phyloP scores from a whole-genome alignment of 2,888 invertebrate genomes.

The Vannuccia rotundouncinata region DNA sequence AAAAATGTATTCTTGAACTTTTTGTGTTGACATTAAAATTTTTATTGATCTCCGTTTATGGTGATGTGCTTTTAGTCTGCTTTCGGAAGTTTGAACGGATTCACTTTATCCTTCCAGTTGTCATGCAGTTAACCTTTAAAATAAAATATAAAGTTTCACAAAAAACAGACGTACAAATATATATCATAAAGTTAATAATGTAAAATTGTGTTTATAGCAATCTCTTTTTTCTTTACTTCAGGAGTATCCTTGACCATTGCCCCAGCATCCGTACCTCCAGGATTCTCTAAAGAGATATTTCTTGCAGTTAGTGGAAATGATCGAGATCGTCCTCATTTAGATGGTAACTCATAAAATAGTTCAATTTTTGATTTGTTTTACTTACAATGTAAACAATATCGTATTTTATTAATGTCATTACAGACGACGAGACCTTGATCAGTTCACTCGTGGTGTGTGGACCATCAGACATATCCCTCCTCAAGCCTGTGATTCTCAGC shows the following conservation, averaged over 20 bases:
- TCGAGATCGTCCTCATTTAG: slow-evolving; percentile 75
- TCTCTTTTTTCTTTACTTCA: slow-evolving; percentile 52
- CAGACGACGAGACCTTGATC: slow-evolving; percentile 69
- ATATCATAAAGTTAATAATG: no score
- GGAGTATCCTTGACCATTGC: slow-evolving; percentile 78
- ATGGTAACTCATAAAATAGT: slow-evolving; percentile 60
- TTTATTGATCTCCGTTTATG: no score
- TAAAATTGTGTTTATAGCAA: background rate
- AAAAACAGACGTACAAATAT: no score
- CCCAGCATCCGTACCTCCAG: slow-evolving; percentile 73
- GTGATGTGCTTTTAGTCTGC: no score
- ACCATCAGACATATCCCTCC: slow-evolving; percentile 64
- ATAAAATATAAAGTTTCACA: no score
- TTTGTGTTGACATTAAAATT: no score
- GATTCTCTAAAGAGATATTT: slow-evolving; percentile 70
- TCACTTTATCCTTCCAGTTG: no score
- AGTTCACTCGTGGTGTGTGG: slow-evolving; percentile 77
- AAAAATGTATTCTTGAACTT: no score
- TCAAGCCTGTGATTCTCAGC: slow-evolving; percentile 74
- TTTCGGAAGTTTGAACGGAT: no score
- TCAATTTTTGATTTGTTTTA: background rate
- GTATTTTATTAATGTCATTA: no score
- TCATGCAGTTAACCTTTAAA: no score
- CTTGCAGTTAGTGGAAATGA: slow-evolving; percentile 84
- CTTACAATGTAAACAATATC: no score